phyloP scores from a whole-genome alignment of 2,888 invertebrate genomes.

The Leptothorax acervorum region DNA sequence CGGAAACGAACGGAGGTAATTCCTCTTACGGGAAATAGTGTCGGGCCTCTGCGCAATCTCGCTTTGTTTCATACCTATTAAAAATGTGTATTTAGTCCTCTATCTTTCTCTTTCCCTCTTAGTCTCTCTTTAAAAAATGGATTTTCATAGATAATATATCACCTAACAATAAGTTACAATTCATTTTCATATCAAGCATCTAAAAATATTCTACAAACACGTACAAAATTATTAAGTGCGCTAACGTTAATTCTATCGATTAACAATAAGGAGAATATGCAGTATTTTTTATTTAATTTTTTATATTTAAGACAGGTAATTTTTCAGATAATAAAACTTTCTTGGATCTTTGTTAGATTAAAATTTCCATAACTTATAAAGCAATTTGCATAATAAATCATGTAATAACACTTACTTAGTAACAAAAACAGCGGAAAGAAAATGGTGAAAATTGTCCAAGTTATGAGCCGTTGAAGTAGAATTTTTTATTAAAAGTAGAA shows the following conservation, averaged over 20 bases:
- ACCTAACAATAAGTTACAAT: background rate
- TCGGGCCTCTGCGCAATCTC: constrained; percentile 33
- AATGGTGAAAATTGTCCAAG: constrained; percentile 1
- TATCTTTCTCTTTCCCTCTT: background rate
- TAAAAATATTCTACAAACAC: background rate
- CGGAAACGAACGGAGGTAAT: constrained; percentile 45
- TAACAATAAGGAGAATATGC: background rate
- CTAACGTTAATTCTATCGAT: background rate
- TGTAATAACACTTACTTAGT: background rate
- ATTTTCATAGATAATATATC: constrained; percentile 7
- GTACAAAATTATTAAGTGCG: background rate
- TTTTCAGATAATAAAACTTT: background rate
- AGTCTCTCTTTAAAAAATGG: constrained; percentile 4
- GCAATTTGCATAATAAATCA: background rate
- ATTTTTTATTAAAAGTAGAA: too few species aligned
- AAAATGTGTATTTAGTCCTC: constrained; percentile 26
- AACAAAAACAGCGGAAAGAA: background rate
- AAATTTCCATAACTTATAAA: background rate
- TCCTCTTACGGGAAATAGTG: constrained; percentile 45
- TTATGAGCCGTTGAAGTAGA: background rate
- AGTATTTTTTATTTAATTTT: background rate
- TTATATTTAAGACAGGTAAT: background rate
- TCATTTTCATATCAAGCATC: background rate
- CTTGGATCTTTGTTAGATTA: background rate
- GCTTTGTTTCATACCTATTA: constrained; percentile 43